These are phyloP conservation scores for Sebastes elongatus DNA, from an alignment of 2,797 vertebrate genomes.

Conservation along the genomic window DNA sequence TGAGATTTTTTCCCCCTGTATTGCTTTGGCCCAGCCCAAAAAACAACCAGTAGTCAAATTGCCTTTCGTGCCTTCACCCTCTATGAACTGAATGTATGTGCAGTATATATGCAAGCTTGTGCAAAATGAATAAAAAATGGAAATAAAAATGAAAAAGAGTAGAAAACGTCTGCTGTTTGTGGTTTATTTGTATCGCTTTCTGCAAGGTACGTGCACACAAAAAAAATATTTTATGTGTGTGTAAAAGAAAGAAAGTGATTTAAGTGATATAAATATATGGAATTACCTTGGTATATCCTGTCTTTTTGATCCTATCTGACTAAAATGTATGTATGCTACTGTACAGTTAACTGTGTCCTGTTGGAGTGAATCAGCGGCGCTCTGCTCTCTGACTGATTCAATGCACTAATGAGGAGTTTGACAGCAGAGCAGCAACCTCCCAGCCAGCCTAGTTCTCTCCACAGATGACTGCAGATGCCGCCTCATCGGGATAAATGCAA, in stretches of 20 bases:
- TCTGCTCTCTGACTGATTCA: constrained; percentile 16
- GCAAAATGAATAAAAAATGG: constrained; percentile 94
- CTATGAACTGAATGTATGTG: constrained; percentile 99
- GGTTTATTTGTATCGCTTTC: constrained; percentile 9
- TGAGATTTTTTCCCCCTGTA: constrained; percentile 86
- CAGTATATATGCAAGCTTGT: constrained; percentile 99
- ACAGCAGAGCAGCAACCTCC: constrained; percentile 5
- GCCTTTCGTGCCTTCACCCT: constrained; percentile 99
- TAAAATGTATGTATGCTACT: not conserved
- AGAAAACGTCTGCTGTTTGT: constrained; percentile 19
- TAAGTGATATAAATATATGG: not conserved
- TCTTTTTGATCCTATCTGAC: not conserved
- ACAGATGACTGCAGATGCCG: constrained; percentile 31
- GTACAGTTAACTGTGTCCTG: not conserved
- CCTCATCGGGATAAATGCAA: constrained; percentile 39
- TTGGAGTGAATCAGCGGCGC: not conserved
- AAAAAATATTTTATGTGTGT: not conserved
- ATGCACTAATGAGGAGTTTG: constrained; percentile 43
- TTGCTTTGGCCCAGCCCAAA: constrained; percentile 95
- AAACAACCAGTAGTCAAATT: constrained; percentile 95
- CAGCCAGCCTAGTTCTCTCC: constrained; percentile 18
- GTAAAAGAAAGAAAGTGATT: not conserved
- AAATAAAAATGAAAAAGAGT: constrained; percentile 75
- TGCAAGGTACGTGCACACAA: not conserved
- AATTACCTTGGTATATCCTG: not conserved